Conservation (phyloP, 2,113 vertebrate genomes). For the Mus spicilegus region DNA sequence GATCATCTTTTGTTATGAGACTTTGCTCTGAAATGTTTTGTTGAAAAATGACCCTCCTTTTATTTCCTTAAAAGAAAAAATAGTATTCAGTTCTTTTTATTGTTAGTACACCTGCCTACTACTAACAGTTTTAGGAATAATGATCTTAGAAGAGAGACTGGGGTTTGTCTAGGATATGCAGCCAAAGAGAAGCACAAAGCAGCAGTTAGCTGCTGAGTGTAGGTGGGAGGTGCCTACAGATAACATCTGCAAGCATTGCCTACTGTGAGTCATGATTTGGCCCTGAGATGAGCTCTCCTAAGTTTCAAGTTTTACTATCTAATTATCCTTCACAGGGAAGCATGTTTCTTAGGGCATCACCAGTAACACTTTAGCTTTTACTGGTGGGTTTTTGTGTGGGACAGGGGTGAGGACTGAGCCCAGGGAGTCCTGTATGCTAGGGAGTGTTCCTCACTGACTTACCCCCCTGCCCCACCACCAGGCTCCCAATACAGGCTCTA, state of each 20-base stretch:
- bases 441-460: background rate
- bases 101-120: background rate
- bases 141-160: background rate
- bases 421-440: background rate
- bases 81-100: background rate
- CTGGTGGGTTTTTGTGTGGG: no score
- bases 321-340: slow-evolving; percentile 45
- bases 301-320: slow-evolving; percentile 58
- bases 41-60: slow-evolving; percentile 19
- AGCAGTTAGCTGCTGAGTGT: background rate
- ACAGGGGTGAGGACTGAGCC: background rate
- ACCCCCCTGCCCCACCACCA: background rate
- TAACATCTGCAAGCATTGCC: background rate
- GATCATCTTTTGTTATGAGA: slow-evolving; percentile 4
- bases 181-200: background rate
- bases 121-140: background rate
- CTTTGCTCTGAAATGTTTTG: slow-evolving; percentile 40
- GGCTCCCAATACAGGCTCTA: slow-evolving; percentile 6
- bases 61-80: slow-evolving; percentile 39
- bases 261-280: background rate
- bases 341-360: slow-evolving; percentile 37
- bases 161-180: background rate
- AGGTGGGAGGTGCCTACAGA: background rate
- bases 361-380: background rate
- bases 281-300: background rate